Base-by-base conservation (phyloP, 2,888 invertebrate species). In the Osmoderma eremita region DNA sequence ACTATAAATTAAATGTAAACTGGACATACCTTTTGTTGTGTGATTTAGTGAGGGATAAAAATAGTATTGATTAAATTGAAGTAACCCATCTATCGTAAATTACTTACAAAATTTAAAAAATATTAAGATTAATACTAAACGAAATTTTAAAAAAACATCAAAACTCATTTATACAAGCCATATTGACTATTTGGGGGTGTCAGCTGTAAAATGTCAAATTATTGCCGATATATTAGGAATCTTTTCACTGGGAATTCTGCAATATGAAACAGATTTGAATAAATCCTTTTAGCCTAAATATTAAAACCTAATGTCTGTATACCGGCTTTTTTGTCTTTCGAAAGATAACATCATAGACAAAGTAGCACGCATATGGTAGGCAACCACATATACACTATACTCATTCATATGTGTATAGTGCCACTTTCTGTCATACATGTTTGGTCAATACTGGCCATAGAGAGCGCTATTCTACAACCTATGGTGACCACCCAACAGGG, bases 111-210 rank as follows among this genome's bases (percentile, higher is more conserved):
- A 53, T 65, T 38, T 64, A 65, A 64, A 61, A 51, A 24, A 63
- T 63, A 49, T 48, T 67, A 67, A 62, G 30, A 5, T 65, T 68
- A 68, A 65, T 51, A 68, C 53, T 53, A 68, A 68, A 49, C 48
- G 61, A 56, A 64, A 58, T 64, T 68, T 61, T 51, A 68, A 63
- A 61, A 53, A 68, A 68, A 53, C 58, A 62, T 68, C 61, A 68
- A 68, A 68, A 61, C 51, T 65, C 58, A 42, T 42, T 42, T 61
- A 39, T 65, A 41, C 50, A 54, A 42, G 58, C 58, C 64, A 64
- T 65, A 67, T 65, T 68, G 64, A 63, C 64, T 30, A 61, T 61
- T n/a, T 58, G 68, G 68, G 68, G 68, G 68, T 68, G 68, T 68
- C 68, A 68, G 65, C 65, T 68, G 68, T 65, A 30, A 22, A 68